Evolutionary conservation across 1,140 invertebrate genomes (phyloP).

Genomic region (Eurosta solidaginis): DNA sequence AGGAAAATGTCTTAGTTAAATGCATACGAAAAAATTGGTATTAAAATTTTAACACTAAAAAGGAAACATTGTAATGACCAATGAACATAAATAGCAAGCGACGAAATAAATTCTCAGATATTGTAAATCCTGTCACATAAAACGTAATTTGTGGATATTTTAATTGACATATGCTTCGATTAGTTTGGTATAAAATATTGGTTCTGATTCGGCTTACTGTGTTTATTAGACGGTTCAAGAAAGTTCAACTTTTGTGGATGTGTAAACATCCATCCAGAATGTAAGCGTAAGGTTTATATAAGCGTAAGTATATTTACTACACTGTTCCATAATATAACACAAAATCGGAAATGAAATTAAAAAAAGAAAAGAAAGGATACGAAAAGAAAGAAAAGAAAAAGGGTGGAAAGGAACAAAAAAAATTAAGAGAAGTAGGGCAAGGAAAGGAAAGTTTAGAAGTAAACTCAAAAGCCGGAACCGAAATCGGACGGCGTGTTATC

Average conservation of each 20-base stretch:
- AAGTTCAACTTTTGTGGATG: neutral
- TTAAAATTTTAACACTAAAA: conserved; percentile 2
- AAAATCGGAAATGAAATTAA: too few species aligned
- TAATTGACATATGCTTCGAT: neutral
- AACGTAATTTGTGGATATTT: neutral
- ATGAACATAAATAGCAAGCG: neutral
- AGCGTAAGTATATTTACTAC: too few species aligned
- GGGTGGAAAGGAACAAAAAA: too few species aligned
- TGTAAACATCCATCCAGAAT: too few species aligned
- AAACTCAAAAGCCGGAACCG: too few species aligned
- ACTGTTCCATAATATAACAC: too few species aligned
- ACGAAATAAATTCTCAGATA: neutral
- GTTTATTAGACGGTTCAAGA: neutral
- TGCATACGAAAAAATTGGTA: neutral
- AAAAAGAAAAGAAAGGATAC: too few species aligned
- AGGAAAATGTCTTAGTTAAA: neutral
- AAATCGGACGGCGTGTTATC: too few species aligned
- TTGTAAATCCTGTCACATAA: neutral
- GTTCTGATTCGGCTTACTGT: neutral
- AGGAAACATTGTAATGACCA: neutral
- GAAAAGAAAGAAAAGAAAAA: too few species aligned
- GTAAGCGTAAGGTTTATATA: too few species aligned
- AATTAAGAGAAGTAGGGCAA: too few species aligned
- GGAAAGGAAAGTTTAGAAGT: too few species aligned
- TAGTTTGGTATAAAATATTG: neutral